Evolutionary conservation across 2,113 vertebrate genomes (phyloP), one percentile per base, ranked within the genome.

Genomic region (Myocastor coypus): DNA sequence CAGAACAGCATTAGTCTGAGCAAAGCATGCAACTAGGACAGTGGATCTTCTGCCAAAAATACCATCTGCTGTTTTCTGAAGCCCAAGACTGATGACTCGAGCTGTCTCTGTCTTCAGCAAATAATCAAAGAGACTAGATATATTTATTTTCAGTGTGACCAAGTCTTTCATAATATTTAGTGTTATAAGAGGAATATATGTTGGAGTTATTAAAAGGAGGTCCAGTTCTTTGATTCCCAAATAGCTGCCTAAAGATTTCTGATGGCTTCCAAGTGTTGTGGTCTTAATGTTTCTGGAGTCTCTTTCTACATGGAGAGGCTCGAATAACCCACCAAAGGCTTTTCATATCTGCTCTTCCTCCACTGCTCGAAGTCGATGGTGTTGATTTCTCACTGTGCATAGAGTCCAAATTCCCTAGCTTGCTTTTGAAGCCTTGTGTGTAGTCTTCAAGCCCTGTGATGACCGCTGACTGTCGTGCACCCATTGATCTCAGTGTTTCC

Each of bases 1-100:
- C 40, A 85, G 52, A 34, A 42, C 89, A 94, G 93, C 84, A n/a
- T 89, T 90, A 91, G 95, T 63, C 22, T 61, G 89, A 96, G 96
- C 87, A 95, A 87, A 94, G 87, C 77, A 46, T 75, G 24, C 8
- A 97, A 94, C 89, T 82, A 71, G 89, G 92, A 93, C 92, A 87
- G 89, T 9, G 37, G 59, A 13, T 87, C 92, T 34, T 42, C 75
- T 92, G 97, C 97, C 97, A 97, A 17, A 93, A 97, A 92, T 95
- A 84, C 96, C 95, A 96, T 97, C 97, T 98, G 97, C 94, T 96
- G 95, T 96, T 96, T 97, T 91, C 96, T 71, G 81, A n/a, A 96
- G 95, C 93, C 91, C 77, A 42, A 93, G 95, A 95, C 77, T 77
- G 96, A 95, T 84, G 92, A 92, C 86, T 92, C 34, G 40, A 66